Evolutionary conservation across 2,888 invertebrate species (phyloP), one percentile per base, ranked within the genome.

Genomic region (Drosophila birchii): DNA sequence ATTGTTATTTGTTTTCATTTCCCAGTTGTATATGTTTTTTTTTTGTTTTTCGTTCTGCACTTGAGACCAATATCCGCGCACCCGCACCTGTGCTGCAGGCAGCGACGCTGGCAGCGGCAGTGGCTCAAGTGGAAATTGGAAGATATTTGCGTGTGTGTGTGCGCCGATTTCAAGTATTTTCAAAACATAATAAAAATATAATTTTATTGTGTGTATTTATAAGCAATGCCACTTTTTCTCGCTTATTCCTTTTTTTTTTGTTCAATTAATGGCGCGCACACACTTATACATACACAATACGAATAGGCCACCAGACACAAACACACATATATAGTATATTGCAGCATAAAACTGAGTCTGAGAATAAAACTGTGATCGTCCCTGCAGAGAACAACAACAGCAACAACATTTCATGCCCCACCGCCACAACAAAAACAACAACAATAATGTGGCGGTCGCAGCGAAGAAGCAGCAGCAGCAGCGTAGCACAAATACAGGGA

Each of bases 171-270:
- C 82, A 84, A 82, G 82, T 86, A 85, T 75, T 86, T 86, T 86
- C 89, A 76, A 86, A 86, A 86, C 86, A 86, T 79, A 81, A 88
- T 88, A 86, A 86, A 74, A 72, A 78, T 80, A 69, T 81, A 67
- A 78, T 77, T 86, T 88, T 87, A 88, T 85, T 88, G 81, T 76
- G 83, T 74, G 80, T 83, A 87, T 83, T 87, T 83, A 84, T 86
- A 83, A 86, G 81, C 75, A 76, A 81, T 79, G 87, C 76, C 74
- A 85, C 73, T 75, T 61, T 76, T 64, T 49, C 23, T 39, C n/a
- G 49, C 41, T 47, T 60, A 45, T 60, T 36, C 55, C 58, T 44
- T 41, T 70, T 75, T 45, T 75, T 75, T 72, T 75, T 47, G 74
- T 78, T 78, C 76, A 88, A 88, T 85, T 86, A 88, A 86, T 83